Conservation (phyloP, 2,888 invertebrate species). For the Aleiodes testaceus region DNA sequence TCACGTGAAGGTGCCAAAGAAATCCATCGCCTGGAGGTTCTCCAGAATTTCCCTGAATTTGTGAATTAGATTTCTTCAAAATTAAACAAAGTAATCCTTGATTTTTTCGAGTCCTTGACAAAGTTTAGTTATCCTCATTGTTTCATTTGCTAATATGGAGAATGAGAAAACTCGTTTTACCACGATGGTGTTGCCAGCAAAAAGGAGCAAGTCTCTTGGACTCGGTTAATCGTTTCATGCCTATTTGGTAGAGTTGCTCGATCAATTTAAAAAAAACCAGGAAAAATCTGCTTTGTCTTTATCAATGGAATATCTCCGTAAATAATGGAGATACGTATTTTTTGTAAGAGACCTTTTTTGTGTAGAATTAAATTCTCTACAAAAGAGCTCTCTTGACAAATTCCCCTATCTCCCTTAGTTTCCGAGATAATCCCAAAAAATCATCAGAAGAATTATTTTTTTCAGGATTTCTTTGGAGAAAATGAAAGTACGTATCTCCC, state of each 20-base stretch:
- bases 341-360: no score
- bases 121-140: conserved; percentile 48
- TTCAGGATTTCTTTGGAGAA: no score
- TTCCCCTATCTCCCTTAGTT: no score
- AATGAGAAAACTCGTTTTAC: conserved; percentile 54
- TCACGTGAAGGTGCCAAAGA: conserved; percentile 58
- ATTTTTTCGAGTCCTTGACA: conserved; percentile 36
- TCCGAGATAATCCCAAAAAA: no score
- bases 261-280: not conserved
- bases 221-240: conserved; percentile 33
- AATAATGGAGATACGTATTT: no score
- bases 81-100: conserved; percentile 19
- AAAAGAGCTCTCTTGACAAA: no score
- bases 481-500: conserved; percentile 29
- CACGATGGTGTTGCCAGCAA: conserved; percentile 40
- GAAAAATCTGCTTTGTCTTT: no score
- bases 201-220: conserved; percentile 44
- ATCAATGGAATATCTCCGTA: no score
- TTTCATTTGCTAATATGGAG: conserved; percentile 50
- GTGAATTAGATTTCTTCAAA: no score
- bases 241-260: conserved; percentile 1
- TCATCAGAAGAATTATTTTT: not conserved
- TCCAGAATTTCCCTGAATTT: no score
- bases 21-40: conserved; percentile 28
- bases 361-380: no score